Base-by-base conservation (phyloP, 2,113 vertebrate species). In the Thymallus thymallus region DNA sequence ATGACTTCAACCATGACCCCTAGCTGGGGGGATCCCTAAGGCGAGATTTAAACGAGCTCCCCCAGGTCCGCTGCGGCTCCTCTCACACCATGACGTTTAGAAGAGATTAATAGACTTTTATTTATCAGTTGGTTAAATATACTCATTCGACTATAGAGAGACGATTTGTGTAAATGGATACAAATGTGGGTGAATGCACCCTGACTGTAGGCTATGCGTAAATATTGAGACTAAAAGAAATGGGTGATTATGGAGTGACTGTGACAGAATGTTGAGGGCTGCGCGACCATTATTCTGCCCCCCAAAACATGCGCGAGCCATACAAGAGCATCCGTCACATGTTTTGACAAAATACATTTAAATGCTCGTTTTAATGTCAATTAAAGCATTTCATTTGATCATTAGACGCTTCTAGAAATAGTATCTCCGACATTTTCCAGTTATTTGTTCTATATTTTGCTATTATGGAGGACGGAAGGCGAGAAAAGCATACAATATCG, bases 41-140 rank as follows among this genome's bases (percentile, higher is more conserved):
- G 93, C 92, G 69, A 94, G 91, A 91, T 94, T 94, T 94, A 93
- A 94, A 94, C 90, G 91, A 94, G 93, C 91, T 94, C 92, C 92
- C 93, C 79, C 85, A 92, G 92, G 92, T 91, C 89, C 75, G 76
- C 78, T 13, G 77, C 64, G 67, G 71, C 76, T 80, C 76, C 77
- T 88, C 83, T 79, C 45, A 82, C 80, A 76, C 85, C 79, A 84
- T 82, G 79, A 71, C 81, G 5, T 81, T 81, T 82, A 65, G 68
- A 80, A 88, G 82, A 76, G 62, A 29, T 77, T 79, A 85, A 80
- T 79, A 75, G 78, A 75, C 66, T 77, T 75, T 80, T 45, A 76
- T 86, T 69, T 86, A 84, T 81, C 74, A 86, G 75, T 58, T 77
- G 73, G 79, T 81, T 81, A 80, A 66, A 77, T 64, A 41, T 73